Evolutionary conservation across 2,888 invertebrate genomes (phyloP), one percentile per base, ranked within the genome.

Genomic region (Drosophila borealis): DNA sequence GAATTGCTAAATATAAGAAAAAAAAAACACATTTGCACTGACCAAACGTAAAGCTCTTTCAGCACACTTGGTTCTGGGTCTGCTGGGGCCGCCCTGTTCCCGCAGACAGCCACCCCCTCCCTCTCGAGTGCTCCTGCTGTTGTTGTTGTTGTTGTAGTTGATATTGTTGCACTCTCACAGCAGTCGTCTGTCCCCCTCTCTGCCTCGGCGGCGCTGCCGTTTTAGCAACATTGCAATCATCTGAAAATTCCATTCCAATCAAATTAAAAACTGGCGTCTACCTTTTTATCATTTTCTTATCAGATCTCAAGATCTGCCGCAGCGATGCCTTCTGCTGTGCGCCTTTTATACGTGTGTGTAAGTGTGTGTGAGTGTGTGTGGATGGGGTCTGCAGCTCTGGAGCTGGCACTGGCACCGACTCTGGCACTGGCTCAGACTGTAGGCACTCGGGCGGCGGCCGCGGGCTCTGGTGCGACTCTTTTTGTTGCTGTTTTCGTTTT

Each of bases 181-280:
- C 74, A 75, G 74, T 79, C 76, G 76, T 25, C 59, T 63, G 76
- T 59, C 76, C 36, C 44, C 64, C 17, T n/a, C 39, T 33, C 48
- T 34, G 49, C 49, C 62, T 44, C 69, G 73, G 65, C 83, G 89
- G 89, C 89, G 83, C 83, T 84, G 83, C 83, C 83, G 83, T 84
- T 84, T 84, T 89, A 89, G 83, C 83, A 84, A 84, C 83, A 84
- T 84, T 86, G 85, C 85, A 86, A 86, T 86, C 90, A 86, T 86
- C 86, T 89, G 88, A 89, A 89, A 89, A 90, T 90, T 88, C 89
- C 88, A 90, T 91, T 90, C 90, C 91, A 91, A 92, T 92, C 91
- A 92, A 92, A 91, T 92, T 91, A 91, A 91, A 90, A 91, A 91
- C 91, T 90, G 91, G 91, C 91, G 92, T 92, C 91, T 91, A 88